Evolutionary conservation across 2,888 invertebrate species (phyloP), one percentile per base, ranked within the genome.

Genomic region (Ferdinandea cuprea): DNA sequence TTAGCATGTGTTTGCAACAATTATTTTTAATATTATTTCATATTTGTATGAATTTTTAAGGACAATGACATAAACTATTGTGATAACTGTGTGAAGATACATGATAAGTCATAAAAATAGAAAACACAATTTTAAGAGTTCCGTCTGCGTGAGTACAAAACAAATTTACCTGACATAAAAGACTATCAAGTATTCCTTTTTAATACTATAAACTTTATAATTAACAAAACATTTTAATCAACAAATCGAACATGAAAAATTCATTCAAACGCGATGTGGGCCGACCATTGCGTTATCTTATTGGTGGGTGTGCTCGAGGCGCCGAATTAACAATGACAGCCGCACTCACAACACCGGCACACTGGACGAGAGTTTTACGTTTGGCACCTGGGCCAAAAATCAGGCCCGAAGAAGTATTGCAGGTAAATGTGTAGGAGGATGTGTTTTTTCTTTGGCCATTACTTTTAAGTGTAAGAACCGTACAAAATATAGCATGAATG

Each of bases 301-400:
- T 91, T 78, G 87, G 88, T 37, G 88, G 89, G 40, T 90, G 90
- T 87, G 87, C 87, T 17, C 86, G 88, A 40, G 88, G 88, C 11
- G 86, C 88, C 1, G 88, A 89, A 72, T n/a, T 88, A 2, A 86
- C 87, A 13, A 87, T 87, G 9, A 87, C 87, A 63, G 87, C 88
- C 1, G 89, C 90, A 1, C 85, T 91, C 11, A 90, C 89, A 78
- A 74, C 91, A 32, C 87, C 91, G 76, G 87, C 88, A 69, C 88
- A 89, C 79, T 91, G 90, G 90, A 89, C 89, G 2, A 87, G 89
- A 61, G 89, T 91, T 56, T 85, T 91, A 65, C 87, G 89, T 17
- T 89, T 90, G 86, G 87, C 89, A 42, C 87, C 89, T 7, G 86
- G 86, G 61, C 88, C 89, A 8, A 91, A 91, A 87, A 87, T 90